A percentile compares a stretch with the other conserved stretches of the same genome.
These are phyloP conservation scores for Coelopa frigida DNA, from an alignment of 1,140 invertebrate species.

Conservation along the genomic window DNA sequence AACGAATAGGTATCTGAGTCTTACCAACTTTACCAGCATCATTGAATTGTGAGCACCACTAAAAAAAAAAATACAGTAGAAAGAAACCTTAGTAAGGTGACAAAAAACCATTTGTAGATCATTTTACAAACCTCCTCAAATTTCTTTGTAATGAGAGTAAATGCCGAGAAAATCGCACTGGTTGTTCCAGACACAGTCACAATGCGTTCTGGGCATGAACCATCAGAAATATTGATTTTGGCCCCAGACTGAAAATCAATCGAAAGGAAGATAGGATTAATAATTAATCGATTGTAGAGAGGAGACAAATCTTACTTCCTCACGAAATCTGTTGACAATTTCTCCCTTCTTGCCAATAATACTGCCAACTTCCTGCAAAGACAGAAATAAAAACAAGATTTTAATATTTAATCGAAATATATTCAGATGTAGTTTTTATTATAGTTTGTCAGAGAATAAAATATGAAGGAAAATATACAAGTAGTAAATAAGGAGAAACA, in stretches of 20 bases:
- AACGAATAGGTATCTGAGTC: conserved; percentile 78
- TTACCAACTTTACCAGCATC: conserved; percentile 65
- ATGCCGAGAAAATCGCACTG: conserved; percentile 96
- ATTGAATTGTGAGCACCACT: conserved; percentile 80
- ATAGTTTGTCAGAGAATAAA: too few relatives aligned
- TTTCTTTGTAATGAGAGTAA: conserved; percentile 98
- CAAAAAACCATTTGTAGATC: conserved; percentile 19
- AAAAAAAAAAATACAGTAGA: background rate
- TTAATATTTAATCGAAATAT: too few relatives aligned
- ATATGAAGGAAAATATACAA: too few relatives aligned
- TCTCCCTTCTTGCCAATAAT: conserved; percentile 99
- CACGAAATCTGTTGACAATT: conserved; percentile 93
- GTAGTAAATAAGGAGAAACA: too few relatives aligned
- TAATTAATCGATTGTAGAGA: conserved; percentile 9
- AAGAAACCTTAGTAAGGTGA: conserved; percentile 12
- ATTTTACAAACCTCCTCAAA: conserved; percentile 84
- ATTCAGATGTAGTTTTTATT: too few relatives aligned
- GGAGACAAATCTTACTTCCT: conserved; percentile 70
- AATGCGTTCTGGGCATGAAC: conserved; percentile 89
- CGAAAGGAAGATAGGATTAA: conserved; percentile 23
- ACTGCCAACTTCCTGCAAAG: conserved; percentile 94
- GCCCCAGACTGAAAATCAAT: conserved; percentile 64
- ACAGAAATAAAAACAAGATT: conserved; percentile 37
- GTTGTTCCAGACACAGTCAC: conserved; percentile 97
- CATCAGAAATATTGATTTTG: conserved; percentile 87